Evolutionary conservation across 2,888 invertebrate genomes (phyloP).

Genomic region (Xylophagus ater): DNA sequence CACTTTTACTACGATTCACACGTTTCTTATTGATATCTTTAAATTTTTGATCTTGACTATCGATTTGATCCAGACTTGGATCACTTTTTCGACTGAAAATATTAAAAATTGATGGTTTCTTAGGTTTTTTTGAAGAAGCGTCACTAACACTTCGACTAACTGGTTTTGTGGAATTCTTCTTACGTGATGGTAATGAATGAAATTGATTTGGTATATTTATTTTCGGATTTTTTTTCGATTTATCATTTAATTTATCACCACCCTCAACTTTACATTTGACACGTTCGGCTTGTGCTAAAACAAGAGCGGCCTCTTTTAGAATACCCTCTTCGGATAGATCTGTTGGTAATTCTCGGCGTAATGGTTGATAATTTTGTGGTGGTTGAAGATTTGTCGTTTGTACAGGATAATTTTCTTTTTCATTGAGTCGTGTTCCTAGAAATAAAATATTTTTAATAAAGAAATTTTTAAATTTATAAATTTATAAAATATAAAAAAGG

Average conservation of each 20-base stretch:
- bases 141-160: conserved; percentile 49
- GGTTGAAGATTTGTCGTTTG: conserved; percentile 32
- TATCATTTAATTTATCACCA: conserved; percentile 24
- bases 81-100: conserved; percentile 51
- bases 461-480: background rate
- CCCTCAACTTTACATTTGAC: conserved; percentile 53
- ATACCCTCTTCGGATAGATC: conserved; percentile 60
- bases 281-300: conserved; percentile 61
- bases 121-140: conserved; percentile 42
- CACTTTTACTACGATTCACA: conserved; percentile 52
- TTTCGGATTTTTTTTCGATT: conserved; percentile 14
- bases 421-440: conserved; percentile 21
- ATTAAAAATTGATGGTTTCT: conserved; percentile 54
- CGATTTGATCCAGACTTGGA: conserved; percentile 37
- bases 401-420: conserved; percentile 29
- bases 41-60: conserved; percentile 12
- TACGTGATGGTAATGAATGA: conserved; percentile 55
- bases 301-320: conserved; percentile 64
- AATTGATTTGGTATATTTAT: conserved; percentile 41
- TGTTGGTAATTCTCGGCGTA: conserved; percentile 52
- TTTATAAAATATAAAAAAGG: no score
- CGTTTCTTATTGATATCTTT: conserved; percentile 36
- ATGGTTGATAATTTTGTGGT: conserved; percentile 21
- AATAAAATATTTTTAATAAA: background rate
- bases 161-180: conserved; percentile 41